Base-by-base conservation (phyloP, 2,797 vertebrate species). In the Falco novaeseelandiae region DNA sequence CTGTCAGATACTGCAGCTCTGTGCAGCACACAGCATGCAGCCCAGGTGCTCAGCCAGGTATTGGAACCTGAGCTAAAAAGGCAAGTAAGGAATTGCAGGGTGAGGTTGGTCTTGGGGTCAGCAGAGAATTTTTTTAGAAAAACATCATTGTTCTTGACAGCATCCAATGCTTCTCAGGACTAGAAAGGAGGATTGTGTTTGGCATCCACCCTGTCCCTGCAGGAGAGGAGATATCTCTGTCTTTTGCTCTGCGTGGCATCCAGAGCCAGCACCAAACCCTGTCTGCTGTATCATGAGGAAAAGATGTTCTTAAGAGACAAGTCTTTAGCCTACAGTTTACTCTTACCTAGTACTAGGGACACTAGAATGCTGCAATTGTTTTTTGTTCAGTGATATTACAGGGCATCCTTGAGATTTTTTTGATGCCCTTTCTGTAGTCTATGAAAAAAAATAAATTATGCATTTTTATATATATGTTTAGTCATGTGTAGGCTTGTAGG, bases 21-120 rank as follows among this genome's bases (percentile, higher is more conserved):
- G 40, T 23, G 69, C 80, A 40, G 48, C 4, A 66, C 52, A 9
- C 6, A 18, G 25, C 0, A 1, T 1, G 51, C 7, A 49, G 74
- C 84, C 2, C 0, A 0, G 14, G 2, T 1, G 5, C 54, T 74
- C 30, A 2, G 6, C 3, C 0, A 1, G 19, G 4, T 10, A 3
- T 6, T 85, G 79, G 14, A 49, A 21, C 14, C 8, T n/a, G 23
- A 46, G 22, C 57, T 63, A 27, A 12, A 10, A 32, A 19, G 10
- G 20, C 38, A 74, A 66, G 9, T 22, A 27, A 36, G 16, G 9
- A 76, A 65, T 23, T 2, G 3, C 36, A 84, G 48, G 13, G 21
- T 54, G 32, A 76, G 13, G 46, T 2, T 30, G 44, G 7, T 17
- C 32, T 38, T 71, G 18, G 23, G 46, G 34, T 2, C 1, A 25